Base-by-base conservation (phyloP, 1,140 invertebrate species). In the Sogatella furcifera region DNA sequence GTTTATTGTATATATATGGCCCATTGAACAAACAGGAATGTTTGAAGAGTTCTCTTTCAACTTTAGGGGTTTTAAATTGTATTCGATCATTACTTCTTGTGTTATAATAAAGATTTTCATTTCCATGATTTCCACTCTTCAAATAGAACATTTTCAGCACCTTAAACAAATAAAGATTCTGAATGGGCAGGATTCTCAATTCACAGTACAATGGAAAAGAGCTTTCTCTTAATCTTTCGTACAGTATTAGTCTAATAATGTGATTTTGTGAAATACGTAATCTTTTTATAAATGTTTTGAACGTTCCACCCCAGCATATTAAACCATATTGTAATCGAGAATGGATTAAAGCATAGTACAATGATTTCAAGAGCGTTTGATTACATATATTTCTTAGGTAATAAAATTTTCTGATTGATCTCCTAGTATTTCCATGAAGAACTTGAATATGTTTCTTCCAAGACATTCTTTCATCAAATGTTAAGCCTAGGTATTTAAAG, bases 391-490 rank as follows among this genome's bases (percentile, higher is more conserved):
- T 41, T 42, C 34, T 38, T 5, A 57, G 17, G 17, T 21, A 57
- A 57, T 57, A 57, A 17, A 42, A 57, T 17, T n/a, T 19, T 21
- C 55, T 57, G 1, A 17, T 42, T 17, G 15, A 38, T n/a, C 13
- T 19, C 31, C 17, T 42, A 34, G 42, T 38, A 19, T 57, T 6
- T 1, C 15, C 19, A 57, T 38, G 24, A 5, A 31, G 9, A 2
- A 15, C n/a, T 9, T 21, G 19, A 17, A 57, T 41, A 42, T 57
- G 55, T 17, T 57, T 38, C 5, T 57, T 42, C 24, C 22, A 57
- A 57, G 34, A 15, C n/a, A 34, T 21, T 38, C 42, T 57, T 57
- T 57, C 55, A 17, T 57, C 24, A 17, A 57, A 57, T 41, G 42
- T 24, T 15, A 42, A 6, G 2, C 55, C 55, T 13, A 57, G 17